Base-by-base conservation (phyloP, 2,888 invertebrate species). In the Liodrosophila aerea region DNA sequence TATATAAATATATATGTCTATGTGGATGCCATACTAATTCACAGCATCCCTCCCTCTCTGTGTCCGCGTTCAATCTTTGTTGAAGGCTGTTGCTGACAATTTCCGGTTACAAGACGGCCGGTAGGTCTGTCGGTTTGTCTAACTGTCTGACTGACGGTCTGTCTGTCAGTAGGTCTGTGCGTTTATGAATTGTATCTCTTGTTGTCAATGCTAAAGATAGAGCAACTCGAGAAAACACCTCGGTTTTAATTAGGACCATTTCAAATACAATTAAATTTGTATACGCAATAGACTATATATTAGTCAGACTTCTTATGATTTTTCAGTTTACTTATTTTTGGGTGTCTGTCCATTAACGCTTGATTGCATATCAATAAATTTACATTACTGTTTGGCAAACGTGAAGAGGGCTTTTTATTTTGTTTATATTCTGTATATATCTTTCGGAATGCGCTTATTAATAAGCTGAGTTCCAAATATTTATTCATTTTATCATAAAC, bases 31-130 rank as follows among this genome's bases (percentile, higher is more conserved):
- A 22, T 5, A 22, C 22, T 22, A 2, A 4, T 5, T 22, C 22
- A 22, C 22, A 22, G 22, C 22, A 5, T 5, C 22, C 5, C 22
- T 22, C 22, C 22, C 22, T 2, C 22, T 22, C 22, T 22, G 3
- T 22, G 22, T 22, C 22, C 22, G 5, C 22, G 3, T 30, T 29
- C 27, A 33, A 8, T 12, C 45, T 4, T 27, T 50, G 15, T 27
- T 50, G 18, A 57, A 56, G 36, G 44, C 43, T 44, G 34, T 31
- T 58, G 49, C 43, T 57, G 46, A 59, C 62, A 67, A 71, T 78
- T 72, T 77, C 64, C 75, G 62, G 78, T 64, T 47, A 49, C 64
- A 57, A 12, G 22, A 22, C 3, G 22, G 22, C 5, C 22, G 3
- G 22, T 22, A 2, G 22, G 22, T 22, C 22, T 22, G 22, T 22